Percentiles rank a stretch among this genome's conserved stretches.
Conservation (phyloP, 2,113 vertebrate species). For the Xiphias gladius region DNA sequence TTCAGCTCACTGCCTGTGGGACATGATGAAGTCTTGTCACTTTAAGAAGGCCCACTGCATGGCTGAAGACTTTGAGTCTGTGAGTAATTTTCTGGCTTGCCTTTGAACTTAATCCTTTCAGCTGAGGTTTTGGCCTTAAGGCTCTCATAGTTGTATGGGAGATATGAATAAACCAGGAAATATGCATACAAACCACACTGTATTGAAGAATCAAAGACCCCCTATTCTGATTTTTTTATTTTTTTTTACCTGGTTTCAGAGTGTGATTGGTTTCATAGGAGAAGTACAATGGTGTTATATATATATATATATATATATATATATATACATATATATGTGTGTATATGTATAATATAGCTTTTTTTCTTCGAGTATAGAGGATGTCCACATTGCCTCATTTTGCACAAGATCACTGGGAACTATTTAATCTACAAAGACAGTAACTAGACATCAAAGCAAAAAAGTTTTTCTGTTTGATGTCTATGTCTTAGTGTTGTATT, state of each 20-base stretch:
- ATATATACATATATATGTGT: not conserved
- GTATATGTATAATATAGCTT: not conserved
- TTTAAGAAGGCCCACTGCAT: slow-evolving; percentile 75
- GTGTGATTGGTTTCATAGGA: slow-evolving; percentile 68
- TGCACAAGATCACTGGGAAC: slow-evolving; percentile 42
- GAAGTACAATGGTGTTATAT: slow-evolving; percentile 51
- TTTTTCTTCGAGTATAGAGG: slow-evolving; percentile 55
- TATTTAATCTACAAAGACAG: slow-evolving; percentile 50
- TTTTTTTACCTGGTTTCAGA: slow-evolving; percentile 63
- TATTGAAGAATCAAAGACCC: slow-evolving; percentile 78
- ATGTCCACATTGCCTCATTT: slow-evolving; percentile 56
- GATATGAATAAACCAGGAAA: slow-evolving; percentile 80
- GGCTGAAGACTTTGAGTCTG: slow-evolving; percentile 84
- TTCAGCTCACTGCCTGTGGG: slow-evolving; percentile 73
- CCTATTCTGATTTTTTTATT: slow-evolving; percentile 39
- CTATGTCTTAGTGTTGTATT: slow-evolving; percentile 38
- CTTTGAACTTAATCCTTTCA: slow-evolving; percentile 86
- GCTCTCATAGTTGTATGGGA: slow-evolving; percentile 69
- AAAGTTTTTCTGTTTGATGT: slow-evolving; percentile 67
- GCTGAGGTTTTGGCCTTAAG: slow-evolving; percentile 73
- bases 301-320: not conserved
- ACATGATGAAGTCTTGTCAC: slow-evolving; percentile 81
- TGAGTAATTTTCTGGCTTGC: slow-evolving; percentile 83
- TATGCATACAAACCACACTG: slow-evolving; percentile 76
- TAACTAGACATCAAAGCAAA: slow-evolving; percentile 72